Percentiles rank a stretch among this genome's conserved stretches.
Conservation (phyloP, 2,888 invertebrate genomes). For the Drosophila stalkeri region DNA sequence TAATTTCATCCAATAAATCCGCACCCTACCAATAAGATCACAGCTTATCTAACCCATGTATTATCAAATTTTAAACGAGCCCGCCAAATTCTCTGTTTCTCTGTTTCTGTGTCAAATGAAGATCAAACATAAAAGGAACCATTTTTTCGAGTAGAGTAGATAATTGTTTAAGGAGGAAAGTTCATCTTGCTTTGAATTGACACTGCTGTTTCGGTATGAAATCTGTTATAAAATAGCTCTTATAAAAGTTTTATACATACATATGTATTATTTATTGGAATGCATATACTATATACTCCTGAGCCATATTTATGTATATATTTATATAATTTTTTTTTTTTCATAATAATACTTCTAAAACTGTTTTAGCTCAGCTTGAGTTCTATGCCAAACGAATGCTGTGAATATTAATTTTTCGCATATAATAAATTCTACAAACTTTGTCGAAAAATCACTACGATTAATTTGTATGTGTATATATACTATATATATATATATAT, state of each 20-base stretch:
- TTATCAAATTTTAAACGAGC: slow-evolving; percentile 22
- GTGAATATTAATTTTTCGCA: slow-evolving; percentile 2
- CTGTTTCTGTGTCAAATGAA: not conserved
- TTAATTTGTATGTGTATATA: slow-evolving; percentile 39
- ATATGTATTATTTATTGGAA: not conserved
- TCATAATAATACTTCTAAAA: slow-evolving; percentile 65
- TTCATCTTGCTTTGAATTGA: slow-evolving; percentile 50
- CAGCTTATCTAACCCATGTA: slow-evolving; percentile 56
- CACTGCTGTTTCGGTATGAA: slow-evolving; percentile 38
- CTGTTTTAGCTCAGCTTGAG: slow-evolving; percentile 58
- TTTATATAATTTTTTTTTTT: not conserved
- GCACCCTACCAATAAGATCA: slow-evolving; percentile 57
- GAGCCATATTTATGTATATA: slow-evolving; percentile 3
- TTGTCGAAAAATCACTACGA: slow-evolving; percentile 60
- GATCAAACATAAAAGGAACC: slow-evolving; percentile 21
- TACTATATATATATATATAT: slow-evolving; percentile 1
- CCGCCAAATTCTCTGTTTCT: not conserved
- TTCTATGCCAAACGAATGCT: slow-evolving; percentile 24
- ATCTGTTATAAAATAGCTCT: slow-evolving; percentile 39
- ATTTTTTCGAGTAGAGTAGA: slow-evolving; percentile 1
- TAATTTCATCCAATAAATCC: slow-evolving; percentile 18
- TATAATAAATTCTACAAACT: slow-evolving; percentile 48
- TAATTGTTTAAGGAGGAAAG: slow-evolving; percentile 7
- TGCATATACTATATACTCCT: slow-evolving; percentile 1
- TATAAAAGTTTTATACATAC: slow-evolving; percentile 42